phyloP scores from a whole-genome alignment of 2,113 vertebrate species.

The Indri indri region DNA sequence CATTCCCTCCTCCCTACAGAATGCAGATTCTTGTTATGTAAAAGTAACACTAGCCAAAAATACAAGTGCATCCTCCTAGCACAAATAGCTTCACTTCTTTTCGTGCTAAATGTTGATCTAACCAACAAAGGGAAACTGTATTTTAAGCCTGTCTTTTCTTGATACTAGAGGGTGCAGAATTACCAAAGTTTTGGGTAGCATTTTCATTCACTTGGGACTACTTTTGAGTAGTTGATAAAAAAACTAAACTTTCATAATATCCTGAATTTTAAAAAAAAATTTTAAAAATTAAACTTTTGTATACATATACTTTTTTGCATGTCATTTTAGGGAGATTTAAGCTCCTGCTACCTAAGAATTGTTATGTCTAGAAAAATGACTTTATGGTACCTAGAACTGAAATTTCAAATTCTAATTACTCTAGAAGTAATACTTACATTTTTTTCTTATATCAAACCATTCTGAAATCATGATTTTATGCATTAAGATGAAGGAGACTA shows the following conservation, averaged over 20 bases:
- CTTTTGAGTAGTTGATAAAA: neutral
- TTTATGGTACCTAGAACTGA: neutral
- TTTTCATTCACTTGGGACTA: slow-evolving; percentile 1
- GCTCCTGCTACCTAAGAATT: neutral
- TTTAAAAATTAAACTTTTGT: neutral
- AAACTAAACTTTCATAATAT: neutral
- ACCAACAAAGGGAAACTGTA: neutral
- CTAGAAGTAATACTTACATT: neutral
- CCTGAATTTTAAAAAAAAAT: no score
- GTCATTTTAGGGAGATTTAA: neutral
- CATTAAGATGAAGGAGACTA: neutral
- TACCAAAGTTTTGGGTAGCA: neutral
- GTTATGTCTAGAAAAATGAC: neutral
- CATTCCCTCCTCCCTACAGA: neutral
- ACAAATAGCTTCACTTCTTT: neutral
- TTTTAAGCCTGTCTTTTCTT: neutral
- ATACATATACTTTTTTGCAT: neutral
- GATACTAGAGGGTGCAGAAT: neutral
- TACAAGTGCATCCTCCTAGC: neutral
- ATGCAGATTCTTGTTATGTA: neutral
- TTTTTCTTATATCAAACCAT: neutral
- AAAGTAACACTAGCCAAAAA: neutral
- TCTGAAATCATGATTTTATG: neutral
- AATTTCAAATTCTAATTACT: neutral
- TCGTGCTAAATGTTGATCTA: neutral